These are phyloP conservation scores for Trichechus manatus DNA, from an alignment of 2,113 vertebrate genomes.

Conservation along the genomic window DNA sequence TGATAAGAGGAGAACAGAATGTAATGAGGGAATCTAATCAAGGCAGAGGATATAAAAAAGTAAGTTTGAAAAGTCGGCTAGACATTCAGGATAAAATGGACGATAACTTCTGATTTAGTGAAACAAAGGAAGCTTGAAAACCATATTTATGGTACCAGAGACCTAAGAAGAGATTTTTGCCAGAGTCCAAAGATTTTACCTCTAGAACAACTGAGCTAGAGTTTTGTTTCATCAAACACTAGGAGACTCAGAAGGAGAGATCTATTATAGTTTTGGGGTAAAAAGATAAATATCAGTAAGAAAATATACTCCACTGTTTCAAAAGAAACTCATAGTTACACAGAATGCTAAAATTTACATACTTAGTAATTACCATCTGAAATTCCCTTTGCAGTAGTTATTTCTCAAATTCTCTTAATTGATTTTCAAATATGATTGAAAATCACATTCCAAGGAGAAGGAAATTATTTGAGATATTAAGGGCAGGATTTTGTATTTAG, in stretches of 20 bases:
- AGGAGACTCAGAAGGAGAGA: neutral
- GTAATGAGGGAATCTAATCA: slow-evolving; percentile 49
- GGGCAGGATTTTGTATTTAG: neutral
- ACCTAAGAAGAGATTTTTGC: neutral
- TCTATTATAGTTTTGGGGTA: neutral
- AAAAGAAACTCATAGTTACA: neutral
- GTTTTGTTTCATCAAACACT: neutral
- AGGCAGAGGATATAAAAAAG: neutral
- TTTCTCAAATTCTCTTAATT: neutral
- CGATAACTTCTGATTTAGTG: neutral
- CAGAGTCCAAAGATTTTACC: neutral
- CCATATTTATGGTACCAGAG: neutral
- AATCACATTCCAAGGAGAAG: neutral
- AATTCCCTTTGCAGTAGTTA: neutral
- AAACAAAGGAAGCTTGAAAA: neutral
- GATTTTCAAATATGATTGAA: neutral
- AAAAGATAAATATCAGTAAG: neutral
- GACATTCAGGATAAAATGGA: slow-evolving; percentile 47
- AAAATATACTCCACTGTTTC: neutral
- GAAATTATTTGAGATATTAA: neutral
- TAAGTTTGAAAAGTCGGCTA: neutral
- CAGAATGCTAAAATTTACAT: neutral
- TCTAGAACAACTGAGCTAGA: neutral
- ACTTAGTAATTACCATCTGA: neutral
- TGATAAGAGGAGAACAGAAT: slow-evolving; percentile 38